Base-by-base conservation (phyloP, 2,888 invertebrate genomes). In the Lasioglossum villosulum region DNA sequence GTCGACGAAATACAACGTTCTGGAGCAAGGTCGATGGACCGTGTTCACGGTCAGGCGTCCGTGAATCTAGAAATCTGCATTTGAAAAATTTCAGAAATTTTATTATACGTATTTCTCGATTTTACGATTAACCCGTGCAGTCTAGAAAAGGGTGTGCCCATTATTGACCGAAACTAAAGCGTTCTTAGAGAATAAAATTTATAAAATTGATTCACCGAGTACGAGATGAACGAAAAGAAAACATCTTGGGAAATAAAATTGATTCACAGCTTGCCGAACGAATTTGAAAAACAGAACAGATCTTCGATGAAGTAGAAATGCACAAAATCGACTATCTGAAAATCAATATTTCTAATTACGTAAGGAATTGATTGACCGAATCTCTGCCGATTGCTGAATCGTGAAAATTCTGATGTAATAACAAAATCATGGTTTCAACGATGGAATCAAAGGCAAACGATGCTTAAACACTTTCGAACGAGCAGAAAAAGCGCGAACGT, bases 11-110 rank as follows among this genome's bases (percentile, higher is more conserved):
- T 87, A 39, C 78, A 78, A 66, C 45, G 77, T 88, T 93, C 93
- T 86, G 89, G 93, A 89, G 92, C 94, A 94, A 94, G 94, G 94
- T 92, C 91, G 90, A 84, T 90, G 91, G 89, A 91, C 87, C 90
- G 86, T 90, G 91, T 88, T 88, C 79, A 77, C 78, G 30, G 75
- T 78, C 79, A 48, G 34, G 75, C 82, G 39, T 56, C 48, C 66
- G 8, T 1, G 12, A 14, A 14, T 42, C 42, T 12, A 42, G 12
- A 42, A 42, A 42, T 42, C 48, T 19, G n/a, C 8, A n/a, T 52
- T 10, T 52, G 23, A 3, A n/a, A n/a, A 52, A 10, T 10, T 23
- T 52, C 48, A n/a, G 52, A 52, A n/a, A 52, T 52, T n/a, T n/a
- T 52, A 52, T 52, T 3, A 3, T n/a, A 52, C 19, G 23, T 19